phyloP scores from a whole-genome alignment of 2,888 invertebrate genomes.

The Bibio marci region DNA sequence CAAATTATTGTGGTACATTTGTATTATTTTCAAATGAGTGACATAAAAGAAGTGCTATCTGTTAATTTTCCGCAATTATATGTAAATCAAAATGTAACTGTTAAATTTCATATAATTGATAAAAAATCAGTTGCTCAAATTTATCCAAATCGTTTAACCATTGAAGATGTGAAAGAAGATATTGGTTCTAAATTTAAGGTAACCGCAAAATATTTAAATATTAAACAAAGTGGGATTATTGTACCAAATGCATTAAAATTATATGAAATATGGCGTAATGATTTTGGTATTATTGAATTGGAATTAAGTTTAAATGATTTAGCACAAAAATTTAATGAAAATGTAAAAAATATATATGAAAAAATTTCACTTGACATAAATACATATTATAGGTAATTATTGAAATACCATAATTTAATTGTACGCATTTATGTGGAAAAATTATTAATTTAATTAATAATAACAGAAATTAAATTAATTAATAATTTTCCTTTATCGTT shows the following conservation, averaged over 20 bases:
- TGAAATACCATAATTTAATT: no score
- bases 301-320: slow-evolving; percentile 13
- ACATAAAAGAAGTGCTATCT: no score
- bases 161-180: slow-evolving; percentile 41
- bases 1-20: no score
- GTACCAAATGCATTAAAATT: slow-evolving; percentile 18
- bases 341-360: slow-evolving; percentile 9
- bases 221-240: slow-evolving; percentile 31
- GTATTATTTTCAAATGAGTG: no score
- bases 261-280: slow-evolving; percentile 18
- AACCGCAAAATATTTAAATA: slow-evolving; percentile 31
- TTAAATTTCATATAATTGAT: slow-evolving; percentile 24
- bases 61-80: not conserved
- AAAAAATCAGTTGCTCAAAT: slow-evolving; percentile 24
- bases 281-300: slow-evolving; percentile 25
- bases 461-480: not conserved
- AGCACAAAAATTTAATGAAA: slow-evolving; percentile 4
- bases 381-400: slow-evolving; percentile 24
- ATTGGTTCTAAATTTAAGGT: slow-evolving; percentile 39
- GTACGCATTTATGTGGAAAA: slow-evolving; percentile 6
- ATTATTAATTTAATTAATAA: not conserved
- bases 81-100: slow-evolving; percentile 22
- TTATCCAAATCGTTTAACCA: slow-evolving; percentile 30
- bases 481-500: not conserved
- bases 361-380: slow-evolving; percentile 17